phyloP scores from a whole-genome alignment of 2,888 invertebrate species.

The Dyspetes luteomarginatus region DNA sequence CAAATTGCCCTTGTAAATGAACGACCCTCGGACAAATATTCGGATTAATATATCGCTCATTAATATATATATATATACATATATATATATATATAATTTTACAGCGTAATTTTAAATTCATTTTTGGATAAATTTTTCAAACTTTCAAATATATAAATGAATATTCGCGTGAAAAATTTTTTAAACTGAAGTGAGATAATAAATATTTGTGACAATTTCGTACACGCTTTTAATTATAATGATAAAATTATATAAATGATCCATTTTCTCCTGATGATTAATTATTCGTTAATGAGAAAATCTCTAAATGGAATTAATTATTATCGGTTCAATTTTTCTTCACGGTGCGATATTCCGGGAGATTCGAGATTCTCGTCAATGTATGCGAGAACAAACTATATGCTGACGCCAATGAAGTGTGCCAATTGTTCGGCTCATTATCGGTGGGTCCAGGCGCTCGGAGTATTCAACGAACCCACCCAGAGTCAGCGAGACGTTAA shows the following conservation, averaged over 20 bases:
- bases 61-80: neutral
- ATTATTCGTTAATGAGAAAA: neutral
- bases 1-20: slow-evolving; percentile 17
- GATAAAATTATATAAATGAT: no score
- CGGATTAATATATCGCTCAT: neutral
- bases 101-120: neutral
- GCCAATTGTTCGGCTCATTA: slow-evolving; percentile 68
- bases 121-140: no score
- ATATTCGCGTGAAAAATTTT: no score
- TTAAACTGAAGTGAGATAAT: no score
- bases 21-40: slow-evolving; percentile 6
- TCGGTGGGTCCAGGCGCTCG: slow-evolving; percentile 58
- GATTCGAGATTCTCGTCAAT: slow-evolving; percentile 25
- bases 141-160: no score
- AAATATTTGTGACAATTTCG: neutral
- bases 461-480: slow-evolving; percentile 19
- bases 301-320: neutral
- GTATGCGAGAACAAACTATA: slow-evolving; percentile 42
- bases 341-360: neutral
- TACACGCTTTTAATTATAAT: no score
- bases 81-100: neutral
- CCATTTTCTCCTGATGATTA: neutral
- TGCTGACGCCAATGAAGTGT: slow-evolving; percentile 34
- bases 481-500: slow-evolving; percentile 8
- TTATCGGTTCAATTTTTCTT: neutral